A percentile compares a stretch with the other conserved stretches of the same genome.
phyloP scores from a whole-genome alignment of 2,888 invertebrate genomes.

The Phoenoteleia sp. region DNA sequence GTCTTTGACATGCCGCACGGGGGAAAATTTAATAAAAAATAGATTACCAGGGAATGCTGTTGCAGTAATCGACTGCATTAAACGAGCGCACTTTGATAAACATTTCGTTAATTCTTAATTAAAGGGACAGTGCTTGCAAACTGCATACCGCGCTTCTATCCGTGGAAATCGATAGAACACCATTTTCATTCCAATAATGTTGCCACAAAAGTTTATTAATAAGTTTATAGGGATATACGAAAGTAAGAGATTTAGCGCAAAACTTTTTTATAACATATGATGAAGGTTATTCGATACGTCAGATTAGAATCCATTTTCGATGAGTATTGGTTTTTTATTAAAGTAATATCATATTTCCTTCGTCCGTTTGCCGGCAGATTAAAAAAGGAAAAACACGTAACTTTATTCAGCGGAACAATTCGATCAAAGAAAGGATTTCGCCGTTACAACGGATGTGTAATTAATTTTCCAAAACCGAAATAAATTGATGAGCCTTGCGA shows the following conservation, averaged over 20 bases:
- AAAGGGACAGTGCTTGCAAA: conserved; percentile 14
- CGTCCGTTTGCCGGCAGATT: neutral
- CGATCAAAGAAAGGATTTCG: neutral
- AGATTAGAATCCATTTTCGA: conserved; percentile 49
- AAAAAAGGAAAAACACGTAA: conserved; percentile 11
- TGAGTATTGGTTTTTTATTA: conserved; percentile 29
- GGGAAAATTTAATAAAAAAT: too few species aligned
- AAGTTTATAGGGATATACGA: conserved; percentile 40
- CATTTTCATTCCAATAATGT: conserved; percentile 48
- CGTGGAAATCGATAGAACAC: conserved; percentile 11
- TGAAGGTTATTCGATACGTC: conserved; percentile 33
- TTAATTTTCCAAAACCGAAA: conserved; percentile 9
- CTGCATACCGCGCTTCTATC: neutral
- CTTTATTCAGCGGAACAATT: conserved; percentile 18
- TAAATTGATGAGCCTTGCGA: neutral
- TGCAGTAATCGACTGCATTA: too few species aligned
- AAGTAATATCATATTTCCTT: conserved; percentile 29
- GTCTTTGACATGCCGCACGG: too few species aligned
- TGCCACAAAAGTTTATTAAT: conserved; percentile 43
- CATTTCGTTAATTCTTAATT: conserved; percentile 27
- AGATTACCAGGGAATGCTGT: too few species aligned
- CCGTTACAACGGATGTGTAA: conserved; percentile 16
- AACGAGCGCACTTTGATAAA: conserved; percentile 8
- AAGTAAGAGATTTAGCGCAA: conserved; percentile 29
- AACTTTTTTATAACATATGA: conserved; percentile 24